These are phyloP conservation scores for Macroramphosus scolopax DNA, from an alignment of 2,797 vertebrate genomes.

Conservation along the genomic window DNA sequence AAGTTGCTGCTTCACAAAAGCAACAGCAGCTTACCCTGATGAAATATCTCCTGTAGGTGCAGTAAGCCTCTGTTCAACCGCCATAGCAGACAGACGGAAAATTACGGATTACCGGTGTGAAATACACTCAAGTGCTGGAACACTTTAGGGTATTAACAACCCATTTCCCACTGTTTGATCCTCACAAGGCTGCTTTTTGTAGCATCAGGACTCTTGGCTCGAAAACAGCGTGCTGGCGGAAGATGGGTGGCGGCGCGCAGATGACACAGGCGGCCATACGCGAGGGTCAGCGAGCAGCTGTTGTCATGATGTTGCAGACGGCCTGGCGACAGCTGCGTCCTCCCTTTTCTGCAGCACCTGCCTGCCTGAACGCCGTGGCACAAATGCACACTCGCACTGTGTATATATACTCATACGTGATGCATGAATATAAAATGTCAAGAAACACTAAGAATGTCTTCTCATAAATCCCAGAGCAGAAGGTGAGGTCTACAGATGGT, in stretches of 20 bases:
- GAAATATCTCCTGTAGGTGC: conserved; percentile 65
- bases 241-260: conserved; percentile 31
- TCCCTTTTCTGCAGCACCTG: conserved; percentile 64
- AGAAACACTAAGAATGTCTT: background rate
- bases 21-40: conserved; percentile 57
- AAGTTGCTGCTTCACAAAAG: conserved; percentile 43
- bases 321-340: conserved; percentile 67
- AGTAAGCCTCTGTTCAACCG: conserved; percentile 65
- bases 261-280: conserved; percentile 44
- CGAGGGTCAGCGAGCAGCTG: conserved; percentile 72
- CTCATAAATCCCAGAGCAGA: no score
- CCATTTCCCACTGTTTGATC: conserved; percentile 44
- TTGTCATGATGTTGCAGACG: conserved; percentile 62
- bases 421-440: background rate
- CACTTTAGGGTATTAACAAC: conserved; percentile 64
- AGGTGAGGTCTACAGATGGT: no score
- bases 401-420: background rate
- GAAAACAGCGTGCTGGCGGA: conserved; percentile 18
- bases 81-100: conserved; percentile 43
- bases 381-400: conserved; percentile 23
- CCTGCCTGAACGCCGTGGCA: conserved; percentile 26
- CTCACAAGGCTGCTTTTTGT: no score
- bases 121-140: conserved; percentile 54
- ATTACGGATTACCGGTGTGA: conserved; percentile 58
- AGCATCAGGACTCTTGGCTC: conserved; percentile 16